Percentiles rank a stretch among this genome's conserved stretches.
These are phyloP conservation scores for Tor tambroides DNA, from an alignment of 2,113 vertebrate species.

Conservation along the genomic window DNA sequence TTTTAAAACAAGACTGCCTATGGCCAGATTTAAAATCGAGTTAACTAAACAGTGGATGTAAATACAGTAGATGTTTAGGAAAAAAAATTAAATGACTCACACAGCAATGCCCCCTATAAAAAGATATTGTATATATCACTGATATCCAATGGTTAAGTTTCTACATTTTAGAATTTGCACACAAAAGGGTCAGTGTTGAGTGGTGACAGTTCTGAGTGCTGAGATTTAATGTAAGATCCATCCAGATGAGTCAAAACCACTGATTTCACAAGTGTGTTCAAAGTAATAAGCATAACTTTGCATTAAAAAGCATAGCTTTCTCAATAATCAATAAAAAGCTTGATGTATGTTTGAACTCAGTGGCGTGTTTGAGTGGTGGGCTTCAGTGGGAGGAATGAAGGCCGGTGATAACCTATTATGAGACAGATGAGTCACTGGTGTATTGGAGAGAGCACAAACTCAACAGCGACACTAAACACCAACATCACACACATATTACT, in stretches of 20 bases:
- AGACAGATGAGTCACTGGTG: slow-evolving; percentile 61
- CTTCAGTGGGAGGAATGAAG: slow-evolving; percentile 17
- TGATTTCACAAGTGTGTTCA: neutral
- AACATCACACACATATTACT: neutral
- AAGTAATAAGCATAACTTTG: neutral
- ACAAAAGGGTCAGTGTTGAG: neutral
- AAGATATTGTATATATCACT: neutral
- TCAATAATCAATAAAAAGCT: neutral
- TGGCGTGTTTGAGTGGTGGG: slow-evolving; percentile 16
- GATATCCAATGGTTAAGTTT: neutral
- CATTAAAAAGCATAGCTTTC: neutral
- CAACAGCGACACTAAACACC: slow-evolving; percentile 5
- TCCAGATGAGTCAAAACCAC: slow-evolving; percentile 2
- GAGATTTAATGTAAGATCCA: neutral
- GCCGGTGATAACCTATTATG: slow-evolving; percentile 22
- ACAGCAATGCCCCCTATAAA: neutral
- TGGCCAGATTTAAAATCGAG: neutral
- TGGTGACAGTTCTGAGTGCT: neutral
- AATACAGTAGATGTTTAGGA: neutral
- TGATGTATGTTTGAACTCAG: neutral
- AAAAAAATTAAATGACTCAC: neutral
- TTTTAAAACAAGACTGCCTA: slow-evolving; percentile 30
- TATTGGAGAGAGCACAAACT: slow-evolving; percentile 51
- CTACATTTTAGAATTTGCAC: neutral
- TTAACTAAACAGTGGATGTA: neutral